phyloP scores from a whole-genome alignment of 2,797 vertebrate species.

The Peromyscus nudipes region DNA sequence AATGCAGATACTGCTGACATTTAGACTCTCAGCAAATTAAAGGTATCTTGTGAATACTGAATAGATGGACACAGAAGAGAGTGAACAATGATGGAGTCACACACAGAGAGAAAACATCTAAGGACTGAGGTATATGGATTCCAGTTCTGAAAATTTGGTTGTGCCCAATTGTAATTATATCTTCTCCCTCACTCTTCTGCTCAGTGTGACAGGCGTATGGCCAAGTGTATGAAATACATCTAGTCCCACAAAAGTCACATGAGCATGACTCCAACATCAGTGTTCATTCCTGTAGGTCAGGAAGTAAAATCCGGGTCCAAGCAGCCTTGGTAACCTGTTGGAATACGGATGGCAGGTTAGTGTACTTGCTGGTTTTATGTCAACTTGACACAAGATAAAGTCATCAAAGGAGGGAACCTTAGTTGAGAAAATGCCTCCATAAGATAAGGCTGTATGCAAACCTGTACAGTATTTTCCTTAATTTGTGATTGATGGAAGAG shows the following conservation, averaged over 20 bases:
- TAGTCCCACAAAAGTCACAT: too few relatives aligned
- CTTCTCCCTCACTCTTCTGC: not conserved
- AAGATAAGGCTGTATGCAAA: not conserved
- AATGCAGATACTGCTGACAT: not conserved
- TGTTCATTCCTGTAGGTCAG: not conserved
- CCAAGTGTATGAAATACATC: not conserved
- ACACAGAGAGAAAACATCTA: not conserved
- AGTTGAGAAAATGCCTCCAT: not conserved
- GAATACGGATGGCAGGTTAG: fast-evolving
- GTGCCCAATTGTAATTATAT: not conserved
- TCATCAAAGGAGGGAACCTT: not conserved
- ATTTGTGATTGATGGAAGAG: not conserved
- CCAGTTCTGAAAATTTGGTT: not conserved
- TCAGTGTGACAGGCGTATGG: not conserved
- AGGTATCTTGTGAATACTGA: not conserved
- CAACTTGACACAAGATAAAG: not conserved
- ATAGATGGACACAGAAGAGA: not conserved
- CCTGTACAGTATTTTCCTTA: not conserved
- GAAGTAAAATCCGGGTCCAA: not conserved
- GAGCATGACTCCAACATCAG: fast-evolving
- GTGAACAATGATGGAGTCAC: not conserved
- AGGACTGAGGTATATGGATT: not conserved
- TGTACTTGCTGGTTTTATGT: not conserved
- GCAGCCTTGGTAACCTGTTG: not conserved
- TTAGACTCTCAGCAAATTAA: not conserved